Evolutionary conservation across 30 jellyfish, hydroid and myxozoan genomes (phyloP), one percentile per base, ranked within the genome.

Genomic region (Mastigias papua): DNA sequence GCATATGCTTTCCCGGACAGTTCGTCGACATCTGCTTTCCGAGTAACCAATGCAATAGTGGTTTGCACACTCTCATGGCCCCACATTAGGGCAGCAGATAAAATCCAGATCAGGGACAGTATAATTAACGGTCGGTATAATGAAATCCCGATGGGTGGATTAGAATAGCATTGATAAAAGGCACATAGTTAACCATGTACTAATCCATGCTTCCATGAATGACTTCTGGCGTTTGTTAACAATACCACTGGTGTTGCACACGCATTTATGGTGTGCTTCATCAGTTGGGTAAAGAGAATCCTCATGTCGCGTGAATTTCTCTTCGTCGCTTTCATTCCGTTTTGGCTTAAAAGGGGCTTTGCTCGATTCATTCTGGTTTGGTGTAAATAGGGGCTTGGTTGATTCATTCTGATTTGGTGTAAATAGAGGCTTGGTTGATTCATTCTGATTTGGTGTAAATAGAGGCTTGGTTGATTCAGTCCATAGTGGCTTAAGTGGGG

Each of bases 121-220:
- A 93, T 82, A 0, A 93, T 96, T 97, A 97, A 93, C 98, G 97
- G 48, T 93, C 98, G 1, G 98, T 97, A 69, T 93, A 93, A n/a
- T 77, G 91, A 61, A 93, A 93, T 15, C 98, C 93, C 31, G 62
- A 54, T 57, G 96, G 81, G 66, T 93, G 97, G 78, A 93, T 82
- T 27, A 79, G 64, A 58, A 87, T 17, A 82, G 70, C n/a, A 97
- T 93, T 51, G 98, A 93, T n/a, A 93, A 37, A 60, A 93, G 87
- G 78, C 98, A 93, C 26, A 93, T 93, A 31, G 81, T 35, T 8
- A 94, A 54, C 98, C 98, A 93, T 8, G 87, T 78, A 48, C 92
- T 86, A 19, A 88, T 76, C 98, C 98, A 93, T 21, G 93, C 92
- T 23, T 28, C 82, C 51, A 96, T 34, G 76, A 93, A 93, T 19